Evolutionary conservation across 1,140 invertebrate genomes (phyloP), one percentile per base, ranked within the genome.

Genomic region (Sipha flava): DNA sequence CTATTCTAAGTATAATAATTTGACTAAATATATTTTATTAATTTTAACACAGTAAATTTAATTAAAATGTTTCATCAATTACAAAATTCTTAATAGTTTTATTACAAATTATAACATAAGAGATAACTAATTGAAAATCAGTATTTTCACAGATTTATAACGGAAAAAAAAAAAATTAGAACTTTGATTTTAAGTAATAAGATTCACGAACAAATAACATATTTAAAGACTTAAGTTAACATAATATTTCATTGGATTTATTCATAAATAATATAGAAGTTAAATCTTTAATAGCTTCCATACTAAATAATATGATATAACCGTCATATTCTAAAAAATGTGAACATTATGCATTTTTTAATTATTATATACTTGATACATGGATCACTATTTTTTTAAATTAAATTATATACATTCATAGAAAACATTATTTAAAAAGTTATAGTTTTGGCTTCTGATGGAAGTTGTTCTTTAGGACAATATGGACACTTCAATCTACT

Each of bases 401-500:
- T 64, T 21, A 64, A 7, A 64, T 21, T 64, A 64, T 23, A 40
- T 68, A 68, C 64, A 68, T 29, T 0, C 21, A 40, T 26, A 26
- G 3, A n/a, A 40, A 47, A 10, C 5, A 0, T 12, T 5, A 34
- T 18, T 88, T 90, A 98, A 89, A 98, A 98, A 85, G 93, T 92
- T 84, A 99, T 95, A 84, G 94, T 91, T 85, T 92, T 90, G 29
- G 96, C 96, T 85, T 98, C 96, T 79, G 92, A 89, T 47, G 95
- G 94, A 85, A 93, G 94, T 85, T 98, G 96, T 87, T 99, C 97
- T 84, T 97, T 91, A 9, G 97, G 97, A 84, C 97, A 99, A 85
- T 99, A 99, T 2, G 97, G 97, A 86, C 97, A 99, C 88, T 99
- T 99, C 83, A 98, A 90, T 85, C 94, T 96, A 87, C 82, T 95